These are phyloP conservation scores for Drosophila murphyi DNA, from an alignment of 1,140 invertebrate genomes.

Conservation along the genomic window DNA sequence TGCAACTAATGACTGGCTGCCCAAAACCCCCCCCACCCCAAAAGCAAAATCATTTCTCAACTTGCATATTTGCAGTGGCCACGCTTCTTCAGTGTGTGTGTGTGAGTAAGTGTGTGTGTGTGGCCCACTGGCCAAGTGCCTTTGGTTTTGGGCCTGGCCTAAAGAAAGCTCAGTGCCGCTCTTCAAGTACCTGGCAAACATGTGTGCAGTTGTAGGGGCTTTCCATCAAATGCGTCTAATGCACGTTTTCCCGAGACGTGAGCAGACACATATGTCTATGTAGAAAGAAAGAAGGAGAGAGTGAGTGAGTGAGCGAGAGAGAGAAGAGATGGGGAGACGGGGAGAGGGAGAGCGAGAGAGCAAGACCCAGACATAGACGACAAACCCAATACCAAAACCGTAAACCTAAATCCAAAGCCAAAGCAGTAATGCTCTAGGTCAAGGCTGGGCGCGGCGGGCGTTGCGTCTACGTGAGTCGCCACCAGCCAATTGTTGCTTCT, in stretches of 20 bases:
- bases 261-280: constrained; percentile 18
- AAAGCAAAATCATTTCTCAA: constrained; percentile 26
- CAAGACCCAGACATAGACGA: constrained; percentile 1
- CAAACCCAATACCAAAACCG: not conserved
- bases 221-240: constrained; percentile 35
- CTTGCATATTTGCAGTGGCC: constrained; percentile 28
- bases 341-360: not conserved
- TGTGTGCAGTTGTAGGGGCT: not conserved
- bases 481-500: constrained; percentile 38
- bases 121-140: constrained; percentile 45
- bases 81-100: not conserved
- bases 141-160: constrained; percentile 17
- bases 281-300: not conserved
- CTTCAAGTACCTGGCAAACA: constrained; percentile 16
- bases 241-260: constrained; percentile 38
- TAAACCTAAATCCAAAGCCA: constrained; percentile 24
- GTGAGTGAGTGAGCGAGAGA: no score
- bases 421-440: constrained; percentile 76
- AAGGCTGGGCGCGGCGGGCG: constrained; percentile 78
- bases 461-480: constrained; percentile 66
- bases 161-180: constrained; percentile 36
- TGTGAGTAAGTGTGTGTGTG: constrained; percentile 19
- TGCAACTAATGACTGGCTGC: constrained; percentile 13
- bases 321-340: no score
- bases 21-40: not conserved